These are phyloP conservation scores for Nannospalax galili DNA, from an alignment of 2,113 vertebrate genomes.

Conservation along the genomic window DNA sequence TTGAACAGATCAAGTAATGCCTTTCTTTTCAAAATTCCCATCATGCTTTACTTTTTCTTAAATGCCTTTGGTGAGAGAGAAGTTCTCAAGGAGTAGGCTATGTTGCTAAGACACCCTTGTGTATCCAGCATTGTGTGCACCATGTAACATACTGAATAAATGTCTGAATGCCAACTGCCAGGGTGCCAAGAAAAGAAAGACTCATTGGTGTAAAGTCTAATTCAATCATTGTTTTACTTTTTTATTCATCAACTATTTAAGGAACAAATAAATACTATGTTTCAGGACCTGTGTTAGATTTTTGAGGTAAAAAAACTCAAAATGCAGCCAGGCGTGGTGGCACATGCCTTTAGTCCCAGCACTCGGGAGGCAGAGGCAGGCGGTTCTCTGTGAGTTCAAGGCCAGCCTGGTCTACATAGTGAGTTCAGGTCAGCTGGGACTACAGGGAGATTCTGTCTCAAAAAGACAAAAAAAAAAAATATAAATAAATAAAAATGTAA, in stretches of 20 bases:
- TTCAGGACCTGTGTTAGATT: background rate
- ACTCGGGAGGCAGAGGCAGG: too few relatives aligned
- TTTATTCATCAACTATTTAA: conserved; percentile 36
- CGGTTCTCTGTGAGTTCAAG: too few relatives aligned
- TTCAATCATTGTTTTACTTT: conserved; percentile 26
- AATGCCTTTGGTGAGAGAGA: background rate
- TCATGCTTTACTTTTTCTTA: conserved; percentile 17
- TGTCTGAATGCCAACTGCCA: background rate
- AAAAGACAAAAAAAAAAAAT: too few relatives aligned
- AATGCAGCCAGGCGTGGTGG: too few relatives aligned
- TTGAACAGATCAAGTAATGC: too few relatives aligned
- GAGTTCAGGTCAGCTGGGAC: too few relatives aligned
- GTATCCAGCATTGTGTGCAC: background rate
- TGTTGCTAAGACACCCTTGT: conserved; percentile 29
- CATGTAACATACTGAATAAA: background rate
- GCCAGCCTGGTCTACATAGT: too few relatives aligned
- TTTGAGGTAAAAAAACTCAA: background rate
- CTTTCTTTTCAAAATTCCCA: too few relatives aligned
- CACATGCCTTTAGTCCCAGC: too few relatives aligned
- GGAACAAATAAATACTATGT: background rate
- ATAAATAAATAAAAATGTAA: too few relatives aligned
- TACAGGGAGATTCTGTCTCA: too few relatives aligned
- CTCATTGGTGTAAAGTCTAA: background rate
- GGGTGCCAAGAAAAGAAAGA: background rate
- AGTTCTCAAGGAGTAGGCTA: background rate